Conservation (phyloP, 1,140 invertebrate species). For the Trachelipus rathkii region DNA sequence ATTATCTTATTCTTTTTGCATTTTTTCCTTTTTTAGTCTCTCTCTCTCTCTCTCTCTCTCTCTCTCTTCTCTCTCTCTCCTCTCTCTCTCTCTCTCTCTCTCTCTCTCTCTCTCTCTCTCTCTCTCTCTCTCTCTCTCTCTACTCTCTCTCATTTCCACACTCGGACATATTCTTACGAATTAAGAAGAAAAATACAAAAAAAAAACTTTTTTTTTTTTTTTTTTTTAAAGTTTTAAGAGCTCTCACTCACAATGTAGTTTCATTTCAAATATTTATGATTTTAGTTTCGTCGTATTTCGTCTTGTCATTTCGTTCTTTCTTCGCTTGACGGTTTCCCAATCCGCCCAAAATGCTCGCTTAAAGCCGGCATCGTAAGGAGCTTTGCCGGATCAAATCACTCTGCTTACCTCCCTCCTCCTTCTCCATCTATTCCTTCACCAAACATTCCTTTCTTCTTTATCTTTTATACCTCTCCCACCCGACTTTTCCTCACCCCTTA, state of each 20-base stretch:
- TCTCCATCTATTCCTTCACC: not conserved
- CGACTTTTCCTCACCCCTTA: not conserved
- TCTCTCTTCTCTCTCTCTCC: not conserved
- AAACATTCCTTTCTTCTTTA: not conserved
- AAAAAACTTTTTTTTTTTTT: not conserved
- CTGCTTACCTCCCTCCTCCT: not conserved
- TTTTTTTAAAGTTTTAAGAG: not conserved
- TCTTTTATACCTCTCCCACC: not conserved
- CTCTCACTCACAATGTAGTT: not conserved
- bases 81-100: not conserved
- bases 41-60: not conserved
- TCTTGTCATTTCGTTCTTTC: not conserved
- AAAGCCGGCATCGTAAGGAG: not conserved
- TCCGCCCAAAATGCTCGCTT: not conserved
- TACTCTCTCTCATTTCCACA: not conserved
- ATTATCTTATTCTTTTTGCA: too few relatives aligned
- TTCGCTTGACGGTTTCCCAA: too few relatives aligned
- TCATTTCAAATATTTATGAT: not conserved
- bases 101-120: not conserved
- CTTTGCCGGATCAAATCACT: not conserved
- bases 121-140: not conserved
- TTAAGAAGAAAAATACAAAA: not conserved
- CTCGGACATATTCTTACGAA: not conserved
- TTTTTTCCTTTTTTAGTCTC: not conserved
- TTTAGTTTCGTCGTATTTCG: conserved; percentile 10